Evolutionary conservation across 2,797 vertebrate species (phyloP).

Genomic region (Melanotaenia pygmaea): DNA sequence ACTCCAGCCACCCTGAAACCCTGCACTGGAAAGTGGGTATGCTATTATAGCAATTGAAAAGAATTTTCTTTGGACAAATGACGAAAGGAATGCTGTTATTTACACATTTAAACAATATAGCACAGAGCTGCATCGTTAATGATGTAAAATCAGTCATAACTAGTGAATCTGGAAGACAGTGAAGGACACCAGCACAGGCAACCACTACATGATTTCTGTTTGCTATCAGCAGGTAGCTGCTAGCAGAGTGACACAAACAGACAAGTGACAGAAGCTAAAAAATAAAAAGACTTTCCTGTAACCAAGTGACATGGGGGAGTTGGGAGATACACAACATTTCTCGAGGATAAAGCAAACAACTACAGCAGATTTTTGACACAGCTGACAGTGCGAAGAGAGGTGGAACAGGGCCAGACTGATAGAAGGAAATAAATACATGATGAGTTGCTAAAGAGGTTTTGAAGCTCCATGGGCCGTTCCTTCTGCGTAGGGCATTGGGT

Average conservation of each 20-base stretch:
- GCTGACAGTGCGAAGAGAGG: constrained; percentile 27
- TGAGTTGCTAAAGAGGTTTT: constrained; percentile 2
- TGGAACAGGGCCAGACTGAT: constrained; percentile 4
- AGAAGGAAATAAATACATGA: constrained; percentile 13
- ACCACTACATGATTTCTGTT: constrained; percentile 2
- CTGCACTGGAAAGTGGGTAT: background rate
- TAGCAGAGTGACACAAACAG: constrained; percentile 13
- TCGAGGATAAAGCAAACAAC: constrained; percentile 37
- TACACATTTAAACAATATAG: background rate
- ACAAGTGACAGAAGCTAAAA: constrained; percentile 15
- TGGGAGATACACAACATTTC: constrained; percentile 22
- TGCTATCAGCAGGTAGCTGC: constrained; percentile 7
- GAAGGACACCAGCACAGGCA: constrained; percentile 7
- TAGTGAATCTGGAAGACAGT: constrained; percentile 3
- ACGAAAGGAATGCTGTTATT: background rate
- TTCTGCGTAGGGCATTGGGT: constrained; percentile 15
- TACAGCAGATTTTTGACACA: constrained; percentile 23
- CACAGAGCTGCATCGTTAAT: background rate
- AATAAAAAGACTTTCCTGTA: constrained; percentile 13
- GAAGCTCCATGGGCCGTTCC: background rate
- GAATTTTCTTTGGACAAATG: background rate
- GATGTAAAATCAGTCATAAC: background rate
- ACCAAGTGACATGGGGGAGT: constrained; percentile 32
- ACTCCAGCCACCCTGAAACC: too few species aligned
- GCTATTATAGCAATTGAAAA: too few species aligned